phyloP scores from a whole-genome alignment of 2,797 vertebrate species.

The Hipposideros larvatus region DNA sequence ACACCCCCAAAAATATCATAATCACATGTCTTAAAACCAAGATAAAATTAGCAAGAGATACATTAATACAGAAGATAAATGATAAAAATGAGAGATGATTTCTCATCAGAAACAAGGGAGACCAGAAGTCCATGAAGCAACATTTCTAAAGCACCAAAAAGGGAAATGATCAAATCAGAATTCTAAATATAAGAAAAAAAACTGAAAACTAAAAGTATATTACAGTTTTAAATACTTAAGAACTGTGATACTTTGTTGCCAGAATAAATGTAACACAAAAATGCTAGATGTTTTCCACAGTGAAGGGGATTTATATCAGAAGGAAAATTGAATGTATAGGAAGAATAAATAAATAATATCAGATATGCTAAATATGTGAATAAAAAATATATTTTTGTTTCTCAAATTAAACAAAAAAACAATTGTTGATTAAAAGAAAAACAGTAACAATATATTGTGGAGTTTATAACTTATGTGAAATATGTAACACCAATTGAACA shows the following conservation, averaged over 20 bases:
- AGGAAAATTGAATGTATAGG: background rate
- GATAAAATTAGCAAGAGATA: background rate
- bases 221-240: background rate
- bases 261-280: background rate
- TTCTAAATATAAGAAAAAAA: background rate
- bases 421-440: background rate
- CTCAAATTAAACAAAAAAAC: background rate
- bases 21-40: background rate
- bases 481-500: background rate
- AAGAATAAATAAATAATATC: background rate
- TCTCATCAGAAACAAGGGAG: background rate
- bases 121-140: background rate
- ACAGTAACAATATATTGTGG: background rate
- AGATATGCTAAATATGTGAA: background rate
- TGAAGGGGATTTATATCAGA: background rate
- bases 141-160: background rate
- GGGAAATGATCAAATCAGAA: background rate
- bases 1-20: background rate
- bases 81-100: background rate
- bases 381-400: background rate
- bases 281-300: background rate
- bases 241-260: background rate
- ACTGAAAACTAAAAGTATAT: background rate
- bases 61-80: background rate
- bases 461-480: background rate